Base-by-base conservation (phyloP, 2,888 invertebrate genomes). In the Amblyjoppa fuscipennis region DNA sequence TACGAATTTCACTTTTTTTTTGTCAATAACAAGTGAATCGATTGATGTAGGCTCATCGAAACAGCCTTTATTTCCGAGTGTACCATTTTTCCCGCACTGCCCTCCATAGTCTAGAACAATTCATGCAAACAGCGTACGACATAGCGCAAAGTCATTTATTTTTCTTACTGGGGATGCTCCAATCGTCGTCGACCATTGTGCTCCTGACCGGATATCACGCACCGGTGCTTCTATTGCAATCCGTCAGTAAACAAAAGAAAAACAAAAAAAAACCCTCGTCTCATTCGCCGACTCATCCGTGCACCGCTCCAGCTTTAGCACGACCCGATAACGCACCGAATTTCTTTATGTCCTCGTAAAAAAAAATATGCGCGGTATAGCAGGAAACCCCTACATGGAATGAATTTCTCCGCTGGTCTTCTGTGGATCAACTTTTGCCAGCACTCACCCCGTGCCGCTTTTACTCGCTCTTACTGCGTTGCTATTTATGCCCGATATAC, bases 221-320 rank as follows among this genome's bases (percentile, higher is more conserved):
- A 73, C 66, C 81, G 71, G 61, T 73, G 73, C 51, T 84, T 77
- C 76, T 75, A 83, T 83, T 79, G 75, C 71, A 76, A 68, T 84
- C 49, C 73, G 70, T 77, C 59, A 49, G 76, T 45, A n/a, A 28
- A 74, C 70, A 80, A 20, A 20, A 20, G 0, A 20, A 20, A 20
- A 20, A 20, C 0, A 20, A 20, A 20, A 20, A 20, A 80, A 69
- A 69, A 56, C 20, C 56, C 76, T 61, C 68, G 28, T 79, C 74
- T 56, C 68, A 11, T 61, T 79, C 38, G 53, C 76, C 53, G n/a
- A 82, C 66, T 56, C 71, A 59, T 77, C 66, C 59, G 41, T 34
- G 20, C 75, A 51, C 34, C n/a, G 28, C 25, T 51, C 69, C 20
- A 31, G 56, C 73, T 41, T 56, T 11, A 56, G n/a, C 25, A 56